phyloP scores from a whole-genome alignment of 2,113 vertebrate genomes.

The Atractosteus spatula region DNA sequence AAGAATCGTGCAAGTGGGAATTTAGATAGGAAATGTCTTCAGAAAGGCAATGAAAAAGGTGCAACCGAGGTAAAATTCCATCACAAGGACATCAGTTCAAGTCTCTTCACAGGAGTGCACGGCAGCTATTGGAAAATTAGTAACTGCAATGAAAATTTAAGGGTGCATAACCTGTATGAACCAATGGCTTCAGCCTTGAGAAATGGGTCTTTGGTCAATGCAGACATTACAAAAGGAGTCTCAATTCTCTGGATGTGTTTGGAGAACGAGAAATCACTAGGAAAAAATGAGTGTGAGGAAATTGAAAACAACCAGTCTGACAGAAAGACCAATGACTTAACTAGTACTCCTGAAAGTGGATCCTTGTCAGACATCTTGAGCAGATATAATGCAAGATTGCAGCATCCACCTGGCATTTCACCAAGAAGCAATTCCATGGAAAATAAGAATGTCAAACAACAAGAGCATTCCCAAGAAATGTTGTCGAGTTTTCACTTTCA shows the following conservation, averaged over 20 bases:
- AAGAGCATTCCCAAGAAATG: too few relatives aligned
- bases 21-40: not conserved
- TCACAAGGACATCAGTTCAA: conserved; percentile 1
- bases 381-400: not conserved
- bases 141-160: conserved; percentile 19
- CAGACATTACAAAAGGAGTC: not conserved
- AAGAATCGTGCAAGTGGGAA: conserved; percentile 5
- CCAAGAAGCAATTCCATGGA: too few relatives aligned
- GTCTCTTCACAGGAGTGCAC: conserved; percentile 43
- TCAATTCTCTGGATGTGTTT: conserved; percentile 10
- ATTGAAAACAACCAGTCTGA: conserved; percentile 38
- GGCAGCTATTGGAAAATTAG: conserved; percentile 28
- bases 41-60: not conserved
- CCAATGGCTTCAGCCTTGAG: conserved; percentile 43
- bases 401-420: too few relatives aligned
- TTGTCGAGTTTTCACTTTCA: not conserved
- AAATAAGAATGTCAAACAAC: too few relatives aligned
- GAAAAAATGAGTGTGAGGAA: conserved; percentile 55
- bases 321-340: not conserved
- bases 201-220: conserved; percentile 9
- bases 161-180: conserved; percentile 44
- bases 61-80: not conserved
- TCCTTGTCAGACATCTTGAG: not conserved
- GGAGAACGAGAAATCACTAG: conserved; percentile 13
- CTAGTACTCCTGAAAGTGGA: too few relatives aligned